A percentile compares a stretch with the other conserved stretches of the same genome.
These are phyloP conservation scores for Pseudorhombus dupliciocellatus DNA, from an alignment of 2,113 vertebrate genomes.

Conservation along the genomic window DNA sequence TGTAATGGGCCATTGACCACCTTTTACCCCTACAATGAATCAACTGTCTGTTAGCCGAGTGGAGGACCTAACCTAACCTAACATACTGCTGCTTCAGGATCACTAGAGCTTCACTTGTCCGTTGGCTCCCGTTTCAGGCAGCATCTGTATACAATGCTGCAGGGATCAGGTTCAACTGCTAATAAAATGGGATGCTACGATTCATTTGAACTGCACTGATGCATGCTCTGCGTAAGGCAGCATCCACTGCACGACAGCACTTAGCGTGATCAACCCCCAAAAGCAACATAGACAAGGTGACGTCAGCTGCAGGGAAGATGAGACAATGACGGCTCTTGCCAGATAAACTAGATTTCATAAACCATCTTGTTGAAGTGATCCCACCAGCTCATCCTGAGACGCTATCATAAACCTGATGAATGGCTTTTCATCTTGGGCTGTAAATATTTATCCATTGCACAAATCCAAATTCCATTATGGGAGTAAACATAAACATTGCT, in stretches of 20 bases:
- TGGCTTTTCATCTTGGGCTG: slow-evolving; percentile 55
- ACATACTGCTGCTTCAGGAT: slow-evolving; percentile 54
- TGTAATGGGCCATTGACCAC: slow-evolving; percentile 80
- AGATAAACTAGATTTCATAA: slow-evolving; percentile 32
- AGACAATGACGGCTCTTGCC: slow-evolving; percentile 44
- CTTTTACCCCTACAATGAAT: slow-evolving; percentile 71
- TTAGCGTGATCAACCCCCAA: slow-evolving; percentile 12
- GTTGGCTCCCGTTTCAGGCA: slow-evolving; percentile 26
- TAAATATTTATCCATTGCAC: slow-evolving; percentile 82
- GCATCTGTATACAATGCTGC: slow-evolving; percentile 19
- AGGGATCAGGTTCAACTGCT: slow-evolving; percentile 31
- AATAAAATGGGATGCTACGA: slow-evolving; percentile 39
- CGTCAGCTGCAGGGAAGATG: slow-evolving; percentile 34
- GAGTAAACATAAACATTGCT: slow-evolving; percentile 75
- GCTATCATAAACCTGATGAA: slow-evolving; percentile 67
- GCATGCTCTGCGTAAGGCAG: slow-evolving; percentile 12
- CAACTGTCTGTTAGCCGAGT: slow-evolving; percentile 65
- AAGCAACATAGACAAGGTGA: slow-evolving; percentile 10
- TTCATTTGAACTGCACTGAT: slow-evolving; percentile 35
- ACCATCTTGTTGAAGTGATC: slow-evolving; percentile 44
- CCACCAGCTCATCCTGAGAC: slow-evolving; percentile 45
- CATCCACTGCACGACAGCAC: neutral
- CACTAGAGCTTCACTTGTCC: slow-evolving; percentile 45
- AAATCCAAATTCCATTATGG: slow-evolving; percentile 77
- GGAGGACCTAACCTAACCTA: slow-evolving; percentile 60